Evolutionary conservation across 2,113 vertebrate genomes (phyloP).

Genomic region (Ctenomys sociabilis): DNA sequence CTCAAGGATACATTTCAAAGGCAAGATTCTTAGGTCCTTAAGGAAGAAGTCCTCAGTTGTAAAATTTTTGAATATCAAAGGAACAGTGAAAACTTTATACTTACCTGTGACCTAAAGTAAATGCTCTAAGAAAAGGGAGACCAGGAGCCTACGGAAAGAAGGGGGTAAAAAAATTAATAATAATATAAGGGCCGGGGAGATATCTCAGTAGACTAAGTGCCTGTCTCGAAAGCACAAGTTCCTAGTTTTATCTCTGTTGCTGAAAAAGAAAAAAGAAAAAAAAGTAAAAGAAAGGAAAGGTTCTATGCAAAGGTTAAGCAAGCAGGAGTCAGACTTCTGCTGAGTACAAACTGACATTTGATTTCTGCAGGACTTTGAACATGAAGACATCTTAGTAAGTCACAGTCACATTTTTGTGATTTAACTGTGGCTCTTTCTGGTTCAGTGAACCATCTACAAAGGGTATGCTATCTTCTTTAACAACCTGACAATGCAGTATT

Average conservation of each 20-base stretch:
- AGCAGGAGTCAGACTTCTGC: not conserved
- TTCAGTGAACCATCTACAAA: not conserved
- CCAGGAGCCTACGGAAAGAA: not conserved
- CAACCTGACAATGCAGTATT: not conserved
- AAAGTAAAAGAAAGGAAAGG: not conserved
- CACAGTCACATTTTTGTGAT: not conserved
- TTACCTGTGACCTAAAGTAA: not conserved
- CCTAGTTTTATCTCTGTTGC: too few relatives aligned
- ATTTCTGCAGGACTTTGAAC: not conserved
- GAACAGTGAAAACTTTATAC: not conserved
- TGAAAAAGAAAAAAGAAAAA: too few relatives aligned
- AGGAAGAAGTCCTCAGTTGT: not conserved
- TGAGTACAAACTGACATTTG: not conserved
- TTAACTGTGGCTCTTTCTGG: not conserved
- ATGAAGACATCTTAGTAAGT: not conserved
- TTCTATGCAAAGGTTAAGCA: not conserved
- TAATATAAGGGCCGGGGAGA: too few relatives aligned
- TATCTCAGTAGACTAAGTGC: too few relatives aligned
- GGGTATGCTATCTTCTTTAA: not conserved
- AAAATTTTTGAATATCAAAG: not conserved
- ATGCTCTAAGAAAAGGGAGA: not conserved
- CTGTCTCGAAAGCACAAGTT: too few relatives aligned
- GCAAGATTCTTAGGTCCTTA: not conserved
- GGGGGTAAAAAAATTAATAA: not conserved
- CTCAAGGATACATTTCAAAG: not conserved